A percentile compares a stretch with the other conserved stretches of the same genome.
Conservation (phyloP, 1,140 invertebrate species). For the Temnothorax longispinosus region DNA sequence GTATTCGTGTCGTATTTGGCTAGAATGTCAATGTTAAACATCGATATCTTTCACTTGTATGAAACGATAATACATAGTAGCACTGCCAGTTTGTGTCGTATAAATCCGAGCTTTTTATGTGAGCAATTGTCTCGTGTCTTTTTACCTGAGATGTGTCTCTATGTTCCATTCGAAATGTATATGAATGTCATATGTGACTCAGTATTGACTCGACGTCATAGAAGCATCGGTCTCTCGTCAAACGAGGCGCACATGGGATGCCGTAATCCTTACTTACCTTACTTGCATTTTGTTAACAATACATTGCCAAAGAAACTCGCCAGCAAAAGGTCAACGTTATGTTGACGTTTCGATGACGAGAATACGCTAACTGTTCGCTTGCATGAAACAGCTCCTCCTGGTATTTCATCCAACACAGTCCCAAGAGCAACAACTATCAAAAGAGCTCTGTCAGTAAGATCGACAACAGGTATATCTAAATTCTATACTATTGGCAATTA, state of each 20-base stretch:
- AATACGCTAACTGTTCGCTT: slow-evolving; percentile 76
- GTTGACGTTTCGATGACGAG: slow-evolving; percentile 60
- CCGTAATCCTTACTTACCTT: slow-evolving; percentile 27
- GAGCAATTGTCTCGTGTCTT: background rate
- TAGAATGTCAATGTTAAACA: background rate
- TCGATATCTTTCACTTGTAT: background rate
- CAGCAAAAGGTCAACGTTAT: slow-evolving; percentile 56
- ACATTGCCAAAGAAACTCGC: background rate
- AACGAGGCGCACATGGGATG: slow-evolving; percentile 33
- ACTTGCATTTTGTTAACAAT: slow-evolving; percentile 46
- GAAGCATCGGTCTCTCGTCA: slow-evolving; percentile 45
- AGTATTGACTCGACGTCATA: slow-evolving; percentile 37
- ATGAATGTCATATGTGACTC: background rate
- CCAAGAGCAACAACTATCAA: slow-evolving; percentile 76
- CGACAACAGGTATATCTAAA: slow-evolving; percentile 75
- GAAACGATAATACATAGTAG: slow-evolving; percentile 11
- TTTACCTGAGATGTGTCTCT: slow-evolving; percentile 26
- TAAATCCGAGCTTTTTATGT: slow-evolving; percentile 26
- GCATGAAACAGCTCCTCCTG: slow-evolving; percentile 81
- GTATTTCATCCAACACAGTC: slow-evolving; percentile 69
- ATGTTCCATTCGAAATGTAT: slow-evolving; percentile 18
- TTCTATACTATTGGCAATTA: slow-evolving; percentile 66
- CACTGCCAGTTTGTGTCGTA: slow-evolving; percentile 23
- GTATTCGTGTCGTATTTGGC: background rate
- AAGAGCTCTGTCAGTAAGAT: slow-evolving; percentile 78